Conservation (phyloP, 2,888 invertebrate genomes). For the Notocelia uddmanniana region DNA sequence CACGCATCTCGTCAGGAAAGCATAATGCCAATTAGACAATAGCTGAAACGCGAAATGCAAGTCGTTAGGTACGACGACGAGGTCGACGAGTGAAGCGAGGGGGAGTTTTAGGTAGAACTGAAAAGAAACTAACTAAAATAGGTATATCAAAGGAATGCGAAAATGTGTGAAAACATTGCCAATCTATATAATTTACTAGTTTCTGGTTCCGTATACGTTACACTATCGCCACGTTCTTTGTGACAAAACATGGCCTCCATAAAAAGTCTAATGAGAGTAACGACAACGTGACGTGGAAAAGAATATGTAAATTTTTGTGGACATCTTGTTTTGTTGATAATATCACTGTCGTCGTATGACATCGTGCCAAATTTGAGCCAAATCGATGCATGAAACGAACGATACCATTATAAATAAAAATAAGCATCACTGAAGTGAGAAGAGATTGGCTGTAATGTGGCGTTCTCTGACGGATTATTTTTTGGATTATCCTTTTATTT, state of each 20-base stretch:
- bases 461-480: background rate
- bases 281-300: background rate
- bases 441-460: background rate
- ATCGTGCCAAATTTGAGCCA: background rate
- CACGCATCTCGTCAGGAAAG: too few species aligned
- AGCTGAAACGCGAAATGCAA: too few species aligned
- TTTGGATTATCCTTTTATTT: background rate
- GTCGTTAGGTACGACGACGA: too few species aligned
- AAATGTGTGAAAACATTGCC: too few species aligned
- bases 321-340: background rate
- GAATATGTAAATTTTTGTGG: background rate
- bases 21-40: too few species aligned
- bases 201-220: background rate
- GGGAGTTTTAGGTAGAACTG: too few species aligned
- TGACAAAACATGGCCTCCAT: background rate
- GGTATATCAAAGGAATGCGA: too few species aligned
- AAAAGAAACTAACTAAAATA: too few species aligned
- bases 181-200: too few species aligned
- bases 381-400: background rate
- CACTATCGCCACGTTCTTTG: slow-evolving; percentile 1
- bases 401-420: background rate
- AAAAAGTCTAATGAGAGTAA: slow-evolving; percentile 4
- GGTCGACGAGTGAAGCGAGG: too few species aligned
- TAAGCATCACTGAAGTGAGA: background rate
- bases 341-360: background rate